Conservation (phyloP, 2,113 vertebrate species). For the Procapra przewalskii region DNA sequence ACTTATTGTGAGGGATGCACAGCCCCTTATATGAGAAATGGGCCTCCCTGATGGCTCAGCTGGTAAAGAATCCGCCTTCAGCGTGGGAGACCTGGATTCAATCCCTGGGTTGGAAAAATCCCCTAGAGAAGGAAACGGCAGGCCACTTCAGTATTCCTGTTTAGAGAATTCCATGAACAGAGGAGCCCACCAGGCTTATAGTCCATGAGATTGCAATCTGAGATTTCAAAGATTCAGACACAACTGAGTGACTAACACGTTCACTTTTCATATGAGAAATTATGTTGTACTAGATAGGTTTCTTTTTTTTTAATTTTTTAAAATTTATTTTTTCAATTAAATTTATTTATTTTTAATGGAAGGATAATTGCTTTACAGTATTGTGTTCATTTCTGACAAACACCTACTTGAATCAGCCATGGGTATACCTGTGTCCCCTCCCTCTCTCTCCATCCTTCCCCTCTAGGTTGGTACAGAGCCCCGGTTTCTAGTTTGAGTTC, state of each 20-base stretch:
- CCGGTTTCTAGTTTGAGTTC: neutral
- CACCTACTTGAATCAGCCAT: neutral
- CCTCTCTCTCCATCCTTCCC: neutral
- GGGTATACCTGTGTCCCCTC: neutral
- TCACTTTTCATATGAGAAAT: neutral
- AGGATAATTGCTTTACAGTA: neutral
- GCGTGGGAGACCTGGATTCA: neutral
- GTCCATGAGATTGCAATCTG: neutral
- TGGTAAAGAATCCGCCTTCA: neutral
- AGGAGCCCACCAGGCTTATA: neutral
- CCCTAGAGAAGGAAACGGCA: neutral
- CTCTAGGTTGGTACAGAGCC: neutral
- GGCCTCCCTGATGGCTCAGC: neutral
- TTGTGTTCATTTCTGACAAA: neutral
- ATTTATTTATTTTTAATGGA: neutral
- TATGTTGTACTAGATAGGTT: neutral
- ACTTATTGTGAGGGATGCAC: fast-evolving
- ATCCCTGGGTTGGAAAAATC: neutral
- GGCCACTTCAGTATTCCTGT: too few species aligned
- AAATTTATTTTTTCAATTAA: neutral
- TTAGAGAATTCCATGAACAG: neutral
- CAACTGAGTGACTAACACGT: fast-evolving
- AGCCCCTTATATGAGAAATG: neutral
- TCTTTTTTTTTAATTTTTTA: neutral
- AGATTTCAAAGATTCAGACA: neutral